A percentile compares a stretch with the other conserved stretches of the same genome.
phyloP scores from a whole-genome alignment of 2,888 invertebrate species.

The Tenthredo distinguenda region DNA sequence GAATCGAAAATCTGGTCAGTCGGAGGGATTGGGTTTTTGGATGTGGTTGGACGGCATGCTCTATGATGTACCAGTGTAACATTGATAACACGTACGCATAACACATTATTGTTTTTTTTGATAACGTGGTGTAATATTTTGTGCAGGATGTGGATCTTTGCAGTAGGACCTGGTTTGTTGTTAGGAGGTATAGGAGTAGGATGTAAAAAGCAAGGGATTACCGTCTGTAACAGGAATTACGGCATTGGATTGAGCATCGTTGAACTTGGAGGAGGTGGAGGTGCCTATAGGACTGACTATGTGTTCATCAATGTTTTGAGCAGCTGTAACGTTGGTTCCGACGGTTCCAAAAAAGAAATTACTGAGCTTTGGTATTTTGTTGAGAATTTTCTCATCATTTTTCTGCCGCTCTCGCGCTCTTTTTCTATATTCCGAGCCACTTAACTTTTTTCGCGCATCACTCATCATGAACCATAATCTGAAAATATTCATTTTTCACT shows the following conservation, averaged over 20 bases:
- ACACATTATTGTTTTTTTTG: too few relatives aligned
- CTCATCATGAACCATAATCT: background rate
- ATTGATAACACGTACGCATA: too few relatives aligned
- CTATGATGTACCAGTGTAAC: too few relatives aligned
- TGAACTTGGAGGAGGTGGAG: background rate
- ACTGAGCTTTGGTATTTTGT: background rate
- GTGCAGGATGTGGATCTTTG: too few relatives aligned
- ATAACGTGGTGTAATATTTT: too few relatives aligned
- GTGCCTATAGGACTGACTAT: too few relatives aligned
- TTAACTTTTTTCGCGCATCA: background rate
- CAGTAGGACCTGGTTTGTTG: too few relatives aligned
- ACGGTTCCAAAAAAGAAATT: background rate
- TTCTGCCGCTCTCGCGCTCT: background rate
- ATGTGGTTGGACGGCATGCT: too few relatives aligned
- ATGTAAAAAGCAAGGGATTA: background rate
- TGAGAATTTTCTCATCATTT: background rate
- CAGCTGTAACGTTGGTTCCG: background rate
- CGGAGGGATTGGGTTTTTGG: too few relatives aligned
- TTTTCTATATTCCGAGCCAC: constrained; percentile 12
- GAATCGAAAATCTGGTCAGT: too few relatives aligned
- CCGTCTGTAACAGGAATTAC: background rate
- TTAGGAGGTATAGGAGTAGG: background rate
- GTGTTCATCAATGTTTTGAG: background rate
- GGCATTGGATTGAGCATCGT: background rate
- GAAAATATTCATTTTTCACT: background rate